Evolutionary conservation across 2,888 invertebrate species (phyloP).

Genomic region (Diachrysia chrysitis): DNA sequence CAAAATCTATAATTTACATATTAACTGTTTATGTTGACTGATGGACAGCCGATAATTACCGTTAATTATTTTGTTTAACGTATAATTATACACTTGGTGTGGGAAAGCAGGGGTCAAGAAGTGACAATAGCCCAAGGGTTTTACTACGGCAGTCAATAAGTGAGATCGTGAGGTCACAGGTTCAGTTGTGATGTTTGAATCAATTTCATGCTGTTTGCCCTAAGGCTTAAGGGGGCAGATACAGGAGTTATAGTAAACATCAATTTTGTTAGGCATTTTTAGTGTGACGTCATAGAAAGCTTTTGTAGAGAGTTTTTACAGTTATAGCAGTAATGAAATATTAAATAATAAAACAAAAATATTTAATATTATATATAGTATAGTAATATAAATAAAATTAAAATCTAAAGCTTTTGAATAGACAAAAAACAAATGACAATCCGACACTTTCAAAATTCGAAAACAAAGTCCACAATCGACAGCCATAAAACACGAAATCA

Average conservation of each 20-base stretch:
- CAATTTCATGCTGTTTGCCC: constrained; percentile 35
- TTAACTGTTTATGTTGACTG: constrained; percentile 18
- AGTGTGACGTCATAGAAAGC: not conserved
- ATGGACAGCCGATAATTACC: constrained; percentile 41
- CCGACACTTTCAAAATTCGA: not conserved
- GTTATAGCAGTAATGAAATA: too few relatives aligned
- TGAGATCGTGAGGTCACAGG: constrained; percentile 41
- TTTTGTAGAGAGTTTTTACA: too few relatives aligned
- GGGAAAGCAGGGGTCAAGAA: constrained; percentile 47
- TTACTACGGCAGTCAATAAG: constrained; percentile 47
- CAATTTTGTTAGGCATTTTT: not conserved
- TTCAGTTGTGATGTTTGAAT: constrained; percentile 46
- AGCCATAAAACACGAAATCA: constrained; percentile 22
- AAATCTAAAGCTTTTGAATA: too few relatives aligned
- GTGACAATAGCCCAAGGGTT: constrained; percentile 46
- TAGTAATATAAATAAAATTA: too few relatives aligned
- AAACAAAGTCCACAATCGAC: not conserved
- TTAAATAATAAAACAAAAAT: too few relatives aligned
- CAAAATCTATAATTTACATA: constrained; percentile 9
- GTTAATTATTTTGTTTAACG: constrained; percentile 41
- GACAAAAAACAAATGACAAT: not conserved
- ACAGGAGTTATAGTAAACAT: not conserved
- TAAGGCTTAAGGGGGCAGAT: too few relatives aligned
- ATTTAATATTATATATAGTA: too few relatives aligned
- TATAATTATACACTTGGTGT: constrained; percentile 40